Percentiles rank a stretch among this genome's conserved stretches.
Conservation (phyloP, 2,888 invertebrate species). For the Rotaria magnacalcarata region DNA sequence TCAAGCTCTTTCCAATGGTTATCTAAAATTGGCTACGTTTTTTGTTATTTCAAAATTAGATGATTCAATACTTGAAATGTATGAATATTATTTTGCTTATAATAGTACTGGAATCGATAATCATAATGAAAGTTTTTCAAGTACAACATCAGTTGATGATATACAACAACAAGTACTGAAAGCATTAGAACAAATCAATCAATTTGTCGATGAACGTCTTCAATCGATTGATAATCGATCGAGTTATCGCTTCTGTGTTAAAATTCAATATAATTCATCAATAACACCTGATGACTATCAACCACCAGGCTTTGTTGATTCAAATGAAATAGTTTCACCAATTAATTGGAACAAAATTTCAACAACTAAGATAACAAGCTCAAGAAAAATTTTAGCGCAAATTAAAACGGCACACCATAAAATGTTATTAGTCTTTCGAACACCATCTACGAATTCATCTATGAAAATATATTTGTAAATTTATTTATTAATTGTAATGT, state of each 20-base stretch:
- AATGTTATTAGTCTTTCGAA: constrained; percentile 2
- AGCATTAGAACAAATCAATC: background rate
- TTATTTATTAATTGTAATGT: background rate
- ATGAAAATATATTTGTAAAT: background rate
- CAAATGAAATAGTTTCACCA: constrained; percentile 31
- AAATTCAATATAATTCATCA: constrained; percentile 1
- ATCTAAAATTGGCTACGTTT: background rate
- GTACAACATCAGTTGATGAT: background rate
- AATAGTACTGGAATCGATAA: background rate
- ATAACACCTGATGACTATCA: background rate
- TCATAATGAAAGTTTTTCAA: background rate
- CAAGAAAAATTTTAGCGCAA: constrained; percentile 14
- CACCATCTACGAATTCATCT: background rate
- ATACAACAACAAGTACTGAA: constrained; percentile 6
- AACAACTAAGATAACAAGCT: constrained; percentile 36
- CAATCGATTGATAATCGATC: background rate
- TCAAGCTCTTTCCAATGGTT: background rate
- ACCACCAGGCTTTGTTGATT: constrained; percentile 8
- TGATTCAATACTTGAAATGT: background rate
- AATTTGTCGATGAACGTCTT: background rate
- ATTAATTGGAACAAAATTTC: constrained; percentile 37
- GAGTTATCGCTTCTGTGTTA: background rate
- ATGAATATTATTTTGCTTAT: constrained; percentile 10
- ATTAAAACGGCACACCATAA: background rate
- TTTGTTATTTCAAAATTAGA: background rate